Evolutionary conservation across 2,888 invertebrate species (phyloP), one percentile per base, ranked within the genome.

Genomic region (Gibbula magus): DNA sequence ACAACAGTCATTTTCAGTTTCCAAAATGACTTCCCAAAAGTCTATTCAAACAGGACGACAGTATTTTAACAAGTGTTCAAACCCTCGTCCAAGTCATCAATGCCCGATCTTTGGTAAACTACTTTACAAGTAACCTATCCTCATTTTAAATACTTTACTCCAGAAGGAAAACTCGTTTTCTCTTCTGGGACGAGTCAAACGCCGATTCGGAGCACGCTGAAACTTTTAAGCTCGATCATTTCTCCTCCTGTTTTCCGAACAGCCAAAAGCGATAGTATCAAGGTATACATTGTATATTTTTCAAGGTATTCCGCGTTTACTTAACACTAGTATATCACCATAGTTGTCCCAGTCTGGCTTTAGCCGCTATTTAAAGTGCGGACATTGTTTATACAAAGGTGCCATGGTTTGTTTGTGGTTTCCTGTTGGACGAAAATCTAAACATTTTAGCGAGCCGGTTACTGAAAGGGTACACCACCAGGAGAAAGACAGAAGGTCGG

Each of bases 241-340:
- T 61, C 29, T 61, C 1, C 61, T 61, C 61, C 29, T 61, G 61
- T 61, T 61, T 29, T 25, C n/a, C 18, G 13, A 25, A 61, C 61
- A 61, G 29, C 61, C 29, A 16, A 29, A 18, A 22, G 61, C 29
- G 61, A 61, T 61, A 61, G 61, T 61, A 61, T 61, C 61, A 16
- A n/a, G 29, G 29, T 29, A 61, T 61, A 61, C 61, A 61, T 29
- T 61, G 61, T 61, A 61, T 61, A 61, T 61, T 61, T 61, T 61
- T n/a, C 61, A 29, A 61, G 61, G 61, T 29, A 61, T 61, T 16
- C 18, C 0, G 61, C 25, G 61, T 61, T 61, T 61, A 61, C 61
- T 61, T 61, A 61, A 61, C 61, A 61, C 61, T 61, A 61, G 29
- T 61, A 61, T 61, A 61, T 61, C 61, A 61, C 61, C 61, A 18